Conservation (phyloP, 2,113 vertebrate genomes). For the Progne subis region DNA sequence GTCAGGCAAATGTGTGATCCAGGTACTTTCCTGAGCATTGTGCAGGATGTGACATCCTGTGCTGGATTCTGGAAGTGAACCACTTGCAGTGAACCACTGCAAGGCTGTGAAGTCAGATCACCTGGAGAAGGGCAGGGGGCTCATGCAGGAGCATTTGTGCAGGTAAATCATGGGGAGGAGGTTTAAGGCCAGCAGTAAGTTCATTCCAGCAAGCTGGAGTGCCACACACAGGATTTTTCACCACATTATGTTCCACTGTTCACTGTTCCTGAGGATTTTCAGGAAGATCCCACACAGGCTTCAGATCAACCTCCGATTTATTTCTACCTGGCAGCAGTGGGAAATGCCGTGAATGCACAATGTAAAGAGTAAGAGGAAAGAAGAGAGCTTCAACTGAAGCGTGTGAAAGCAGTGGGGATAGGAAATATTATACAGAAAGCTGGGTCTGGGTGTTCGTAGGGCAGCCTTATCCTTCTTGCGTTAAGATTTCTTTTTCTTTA, state of each 20-base stretch:
- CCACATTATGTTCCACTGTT: background rate
- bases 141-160: background rate
- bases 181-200: background rate
- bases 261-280: slow-evolving; percentile 18
- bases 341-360: background rate
- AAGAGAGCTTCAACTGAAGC: background rate
- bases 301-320: background rate
- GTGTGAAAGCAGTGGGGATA: background rate
- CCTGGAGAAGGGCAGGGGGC: background rate
- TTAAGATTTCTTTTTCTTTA: background rate
- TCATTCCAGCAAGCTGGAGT: background rate
- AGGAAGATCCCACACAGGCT: slow-evolving; percentile 34
- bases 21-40: background rate
- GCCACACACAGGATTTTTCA: background rate
- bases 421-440: background rate
- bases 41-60: background rate
- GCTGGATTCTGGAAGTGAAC: background rate
- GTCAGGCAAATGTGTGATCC: background rate
- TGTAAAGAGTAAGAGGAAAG: background rate
- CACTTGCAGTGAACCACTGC: background rate
- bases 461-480: background rate
- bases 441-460: background rate
- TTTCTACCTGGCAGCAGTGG: background rate
- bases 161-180: background rate
- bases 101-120: background rate